Conservation (phyloP, 2,797 vertebrate species). For the Pelochelys cantorii region DNA sequence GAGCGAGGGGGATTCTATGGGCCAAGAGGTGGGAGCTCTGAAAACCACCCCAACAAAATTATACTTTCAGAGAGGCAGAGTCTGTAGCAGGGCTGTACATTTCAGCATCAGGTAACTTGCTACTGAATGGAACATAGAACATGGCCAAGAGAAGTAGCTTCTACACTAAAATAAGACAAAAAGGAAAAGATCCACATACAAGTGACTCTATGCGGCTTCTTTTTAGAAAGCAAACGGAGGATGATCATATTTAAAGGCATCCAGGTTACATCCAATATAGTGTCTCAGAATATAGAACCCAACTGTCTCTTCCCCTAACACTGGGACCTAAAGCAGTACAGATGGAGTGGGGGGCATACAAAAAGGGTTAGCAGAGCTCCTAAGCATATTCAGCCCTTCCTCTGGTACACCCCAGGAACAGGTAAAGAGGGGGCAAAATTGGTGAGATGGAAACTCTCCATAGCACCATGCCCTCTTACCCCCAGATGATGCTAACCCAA, state of each 20-base stretch:
- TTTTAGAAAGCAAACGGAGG: slow-evolving; percentile 27
- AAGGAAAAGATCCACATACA: not conserved
- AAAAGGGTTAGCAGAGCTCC: slow-evolving; percentile 46
- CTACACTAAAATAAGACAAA: not conserved
- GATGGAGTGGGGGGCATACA: not conserved
- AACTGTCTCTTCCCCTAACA: slow-evolving; percentile 47
- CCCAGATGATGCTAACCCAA: accelerated
- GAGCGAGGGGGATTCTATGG: not conserved
- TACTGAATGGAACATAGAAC: not conserved
- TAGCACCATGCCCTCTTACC: not conserved
- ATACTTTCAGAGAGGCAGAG: not conserved
- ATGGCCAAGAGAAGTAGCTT: not conserved
- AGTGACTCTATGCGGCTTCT: not conserved
- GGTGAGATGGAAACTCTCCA: not conserved
- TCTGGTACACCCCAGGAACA: not conserved
- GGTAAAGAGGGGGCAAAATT: not conserved
- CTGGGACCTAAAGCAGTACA: slow-evolving; percentile 12
- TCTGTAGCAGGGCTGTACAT: not conserved
- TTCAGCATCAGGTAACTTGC: not conserved
- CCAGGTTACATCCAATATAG: slow-evolving; percentile 18
- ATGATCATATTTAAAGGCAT: slow-evolving; percentile 27
- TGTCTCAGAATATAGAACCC: not conserved
- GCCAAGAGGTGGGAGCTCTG: not conserved
- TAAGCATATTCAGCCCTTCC: not conserved
- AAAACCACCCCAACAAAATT: not conserved